Conservation (phyloP, 2,888 invertebrate species). For the Aradus depressus region DNA sequence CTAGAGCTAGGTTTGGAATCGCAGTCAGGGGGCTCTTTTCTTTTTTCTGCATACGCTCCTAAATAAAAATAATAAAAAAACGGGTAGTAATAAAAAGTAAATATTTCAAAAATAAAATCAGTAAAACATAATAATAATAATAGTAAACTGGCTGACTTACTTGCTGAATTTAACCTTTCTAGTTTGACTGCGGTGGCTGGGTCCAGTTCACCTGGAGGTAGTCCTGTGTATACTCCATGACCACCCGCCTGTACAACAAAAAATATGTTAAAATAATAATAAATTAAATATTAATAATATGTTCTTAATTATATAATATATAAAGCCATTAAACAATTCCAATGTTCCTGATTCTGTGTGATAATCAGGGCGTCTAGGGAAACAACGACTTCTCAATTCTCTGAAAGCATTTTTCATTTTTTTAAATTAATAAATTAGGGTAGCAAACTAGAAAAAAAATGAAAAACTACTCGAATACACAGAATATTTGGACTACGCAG, state of each 20-base stretch:
- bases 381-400: too few species aligned
- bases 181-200: slow-evolving; percentile 47
- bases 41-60: slow-evolving; percentile 51
- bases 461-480: slow-evolving; percentile 36
- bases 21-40: slow-evolving; percentile 69
- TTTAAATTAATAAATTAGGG: too few species aligned
- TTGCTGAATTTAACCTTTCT: slow-evolving; percentile 51
- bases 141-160: slow-evolving; percentile 37
- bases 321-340: slow-evolving; percentile 4
- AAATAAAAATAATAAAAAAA: not conserved
- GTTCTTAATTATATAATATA: slow-evolving; percentile 1
- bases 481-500: not conserved
- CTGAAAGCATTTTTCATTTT: too few species aligned
- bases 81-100: not conserved
- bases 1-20: slow-evolving; percentile 50
- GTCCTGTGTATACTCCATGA: slow-evolving; percentile 42
- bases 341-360: too few species aligned
- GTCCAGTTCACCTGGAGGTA: slow-evolving; percentile 41
- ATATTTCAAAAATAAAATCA: not conserved
- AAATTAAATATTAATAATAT: not conserved
- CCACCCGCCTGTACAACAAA: slow-evolving; percentile 37
- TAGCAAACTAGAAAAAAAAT: slow-evolving; percentile 34
- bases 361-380: too few species aligned
- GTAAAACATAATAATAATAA: slow-evolving; percentile 1
- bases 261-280: not conserved